These are phyloP conservation scores for Drosophila orena DNA, from an alignment of 1,140 invertebrate genomes.

Conservation along the genomic window DNA sequence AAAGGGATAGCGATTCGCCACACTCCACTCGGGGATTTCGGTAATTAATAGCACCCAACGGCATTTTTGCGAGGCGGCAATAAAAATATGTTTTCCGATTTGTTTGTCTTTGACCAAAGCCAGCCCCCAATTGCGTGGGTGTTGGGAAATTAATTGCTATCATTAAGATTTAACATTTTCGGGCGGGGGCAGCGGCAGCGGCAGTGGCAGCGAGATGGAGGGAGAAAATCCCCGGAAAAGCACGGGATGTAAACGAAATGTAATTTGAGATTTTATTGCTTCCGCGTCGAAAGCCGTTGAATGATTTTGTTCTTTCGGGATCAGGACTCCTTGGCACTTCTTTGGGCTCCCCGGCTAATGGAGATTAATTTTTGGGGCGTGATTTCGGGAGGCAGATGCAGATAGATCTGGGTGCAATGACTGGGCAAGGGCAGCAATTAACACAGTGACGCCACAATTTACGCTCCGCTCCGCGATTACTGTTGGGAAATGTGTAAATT, in stretches of 20 bases:
- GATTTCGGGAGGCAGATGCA: constrained; percentile 51
- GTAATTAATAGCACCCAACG: constrained; percentile 80
- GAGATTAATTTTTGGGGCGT: constrained; percentile 77
- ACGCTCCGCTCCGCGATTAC: constrained; percentile 29
- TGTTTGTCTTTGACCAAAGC: constrained; percentile 58
- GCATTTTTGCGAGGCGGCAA: constrained; percentile 67
- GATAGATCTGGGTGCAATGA: constrained; percentile 52
- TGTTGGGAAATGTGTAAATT: constrained; percentile 76
- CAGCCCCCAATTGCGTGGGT: constrained; percentile 24
- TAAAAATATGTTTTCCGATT: constrained; percentile 79
- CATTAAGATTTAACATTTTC: constrained; percentile 60
- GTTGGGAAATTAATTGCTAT: constrained; percentile 76
- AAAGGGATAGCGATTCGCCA: constrained; percentile 75
- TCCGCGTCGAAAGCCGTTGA: constrained; percentile 71
- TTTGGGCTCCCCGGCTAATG: constrained; percentile 53
- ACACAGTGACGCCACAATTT: constrained; percentile 74
- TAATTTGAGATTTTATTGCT: constrained; percentile 83
- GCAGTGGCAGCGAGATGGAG: not conserved
- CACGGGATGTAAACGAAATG: constrained; percentile 79
- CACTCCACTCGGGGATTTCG: constrained; percentile 50
- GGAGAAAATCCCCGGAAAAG: constrained; percentile 1
- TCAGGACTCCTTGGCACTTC: not conserved
- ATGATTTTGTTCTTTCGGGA: constrained; percentile 32
- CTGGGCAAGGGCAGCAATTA: constrained; percentile 67
- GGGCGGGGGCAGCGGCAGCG: not conserved